These are phyloP conservation scores for Harpegnathos saltator DNA, from an alignment of 1,140 invertebrate species.

Conservation along the genomic window DNA sequence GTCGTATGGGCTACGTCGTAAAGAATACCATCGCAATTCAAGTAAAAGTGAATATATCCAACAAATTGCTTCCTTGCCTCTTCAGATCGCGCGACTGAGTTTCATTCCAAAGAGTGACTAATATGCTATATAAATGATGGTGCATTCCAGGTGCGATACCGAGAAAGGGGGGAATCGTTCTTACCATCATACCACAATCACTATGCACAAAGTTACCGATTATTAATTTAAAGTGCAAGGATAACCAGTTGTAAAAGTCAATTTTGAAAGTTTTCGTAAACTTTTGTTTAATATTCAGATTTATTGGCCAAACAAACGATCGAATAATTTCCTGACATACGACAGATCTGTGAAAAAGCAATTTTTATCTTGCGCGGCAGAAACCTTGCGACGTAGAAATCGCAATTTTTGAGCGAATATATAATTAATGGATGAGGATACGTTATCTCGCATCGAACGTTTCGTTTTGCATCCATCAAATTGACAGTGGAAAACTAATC, in stretches of 20 bases:
- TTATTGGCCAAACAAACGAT: not conserved
- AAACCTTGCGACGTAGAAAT: not conserved
- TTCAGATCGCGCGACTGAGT: not conserved
- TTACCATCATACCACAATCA: too few relatives aligned
- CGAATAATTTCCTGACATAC: not conserved
- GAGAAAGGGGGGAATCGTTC: too few relatives aligned
- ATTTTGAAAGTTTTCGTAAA: not conserved
- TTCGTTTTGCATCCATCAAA: slow-evolving; percentile 42
- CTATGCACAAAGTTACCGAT: not conserved
- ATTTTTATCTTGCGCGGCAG: not conserved
- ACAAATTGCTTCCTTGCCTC: slow-evolving; percentile 47
- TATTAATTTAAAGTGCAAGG: not conserved
- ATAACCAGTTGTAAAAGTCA: not conserved
- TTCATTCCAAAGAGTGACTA: not conserved
- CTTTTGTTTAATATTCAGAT: not conserved
- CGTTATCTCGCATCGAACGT: not conserved
- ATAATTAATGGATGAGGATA: slow-evolving; percentile 9
- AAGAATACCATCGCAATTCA: not conserved
- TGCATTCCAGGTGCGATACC: too few relatives aligned
- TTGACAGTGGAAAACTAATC: slow-evolving; percentile 9
- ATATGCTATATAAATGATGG: too few relatives aligned
- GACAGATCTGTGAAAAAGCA: not conserved
- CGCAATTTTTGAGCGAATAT: not conserved
- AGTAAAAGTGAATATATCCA: slow-evolving; percentile 49
- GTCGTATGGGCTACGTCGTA: slow-evolving; percentile 57